Base-by-base conservation (phyloP, 2,888 invertebrate species). In the Synanthedon myopaeformis region DNA sequence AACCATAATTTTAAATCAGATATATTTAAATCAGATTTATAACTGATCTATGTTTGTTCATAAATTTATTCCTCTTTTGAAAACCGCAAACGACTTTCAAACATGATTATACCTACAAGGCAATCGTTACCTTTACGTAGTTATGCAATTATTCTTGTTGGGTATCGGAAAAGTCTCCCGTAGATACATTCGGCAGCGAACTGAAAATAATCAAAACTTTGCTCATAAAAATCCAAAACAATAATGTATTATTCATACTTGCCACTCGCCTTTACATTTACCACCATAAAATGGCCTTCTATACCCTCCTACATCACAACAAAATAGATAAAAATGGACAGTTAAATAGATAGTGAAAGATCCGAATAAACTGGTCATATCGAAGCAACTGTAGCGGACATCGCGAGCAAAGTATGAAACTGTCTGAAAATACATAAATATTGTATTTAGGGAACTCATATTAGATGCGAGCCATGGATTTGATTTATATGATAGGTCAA, bases 181-280 rank as follows among this genome's bases (percentile, higher is more conserved):
- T 76, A 80, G 78, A 74, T 82, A 17, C 49, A 81, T 75, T 76
- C 72, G 71, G 71, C 78, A 74, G 74, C 74, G 75, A 82, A 85
- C 85, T 85, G 82, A 84, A 87, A 87, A 87, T 87, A 87, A 87
- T 87, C 87, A 87, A 85, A 87, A 87, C 86, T 87, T 87, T 84
- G 61, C 83, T 79, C 87, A 85, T 87, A 87, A 87, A 87, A 87
- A 86, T 87, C 85, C 84, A 83, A 87, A 87, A 87, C 87, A 87
- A 87, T 85, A 87, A 86, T 87, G 83, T 86, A 87, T 87, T 86
- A 87, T 87, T 87, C 87, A 87, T 87, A 82, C 75, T 81, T 73
- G 77, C 76, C 73, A 77, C 77, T 80, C 70, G 72, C 74, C 72
- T 77, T 76, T 72, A 70, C 67, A 63, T 58, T 59, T 54, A 60